phyloP scores from a whole-genome alignment of 2,797 vertebrate species.

The Iguana delicatissima region DNA sequence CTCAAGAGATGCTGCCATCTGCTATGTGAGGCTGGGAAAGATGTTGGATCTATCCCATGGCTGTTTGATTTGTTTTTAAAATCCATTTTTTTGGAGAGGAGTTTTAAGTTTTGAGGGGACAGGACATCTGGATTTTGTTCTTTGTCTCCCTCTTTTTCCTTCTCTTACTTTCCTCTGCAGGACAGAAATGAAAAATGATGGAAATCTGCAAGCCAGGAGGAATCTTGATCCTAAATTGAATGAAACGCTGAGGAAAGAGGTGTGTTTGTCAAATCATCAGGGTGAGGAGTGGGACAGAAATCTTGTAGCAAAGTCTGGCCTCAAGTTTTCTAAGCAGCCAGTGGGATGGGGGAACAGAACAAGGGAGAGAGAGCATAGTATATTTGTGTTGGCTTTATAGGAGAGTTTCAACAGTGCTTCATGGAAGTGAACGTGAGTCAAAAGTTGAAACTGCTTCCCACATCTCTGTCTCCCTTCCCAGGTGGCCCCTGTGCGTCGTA shows the following conservation, averaged over 20 bases:
- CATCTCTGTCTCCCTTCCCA: background rate
- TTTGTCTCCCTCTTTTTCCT: background rate
- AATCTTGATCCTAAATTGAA: conserved; percentile 14
- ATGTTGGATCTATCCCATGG: background rate
- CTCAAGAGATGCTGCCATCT: background rate
- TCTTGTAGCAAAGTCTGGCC: background rate
- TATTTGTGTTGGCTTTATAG: background rate
- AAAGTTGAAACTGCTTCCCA: too few species aligned
- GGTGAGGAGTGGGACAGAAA: too few species aligned
- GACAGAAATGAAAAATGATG: background rate
- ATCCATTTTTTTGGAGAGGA: background rate
- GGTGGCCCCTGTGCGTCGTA: background rate
- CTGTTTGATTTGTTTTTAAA: background rate
- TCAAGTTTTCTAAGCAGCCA: background rate
- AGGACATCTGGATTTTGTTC: background rate
- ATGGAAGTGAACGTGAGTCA: background rate
- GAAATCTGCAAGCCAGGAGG: background rate
- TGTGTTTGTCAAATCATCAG: background rate
- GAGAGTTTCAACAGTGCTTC: background rate
- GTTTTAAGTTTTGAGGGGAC: background rate
- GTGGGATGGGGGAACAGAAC: too few species aligned
- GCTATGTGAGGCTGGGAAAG: background rate
- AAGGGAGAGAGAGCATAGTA: background rate
- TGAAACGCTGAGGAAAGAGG: conserved; percentile 7
- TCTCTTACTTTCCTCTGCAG: conserved; percentile 8